These are phyloP conservation scores for Pyrrhosoma nymphula DNA, from an alignment of 2,888 invertebrate genomes.

Conservation along the genomic window DNA sequence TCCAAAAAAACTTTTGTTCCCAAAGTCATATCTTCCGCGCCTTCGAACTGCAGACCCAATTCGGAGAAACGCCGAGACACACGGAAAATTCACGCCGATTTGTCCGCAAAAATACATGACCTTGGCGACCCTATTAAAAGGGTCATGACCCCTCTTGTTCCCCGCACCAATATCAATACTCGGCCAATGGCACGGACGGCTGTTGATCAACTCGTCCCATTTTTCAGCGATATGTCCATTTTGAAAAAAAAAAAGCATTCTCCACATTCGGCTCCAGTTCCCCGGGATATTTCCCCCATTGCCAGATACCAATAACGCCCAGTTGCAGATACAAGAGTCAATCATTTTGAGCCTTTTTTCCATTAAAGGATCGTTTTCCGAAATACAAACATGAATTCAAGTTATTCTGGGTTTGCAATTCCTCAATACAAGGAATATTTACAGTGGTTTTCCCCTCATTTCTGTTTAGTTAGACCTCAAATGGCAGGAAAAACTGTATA, in stretches of 20 bases:
- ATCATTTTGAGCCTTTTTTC: too few relatives aligned
- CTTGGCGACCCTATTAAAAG: background rate
- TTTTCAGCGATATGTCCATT: background rate
- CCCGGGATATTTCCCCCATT: too few relatives aligned
- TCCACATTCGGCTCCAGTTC: too few relatives aligned
- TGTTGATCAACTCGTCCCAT: background rate
- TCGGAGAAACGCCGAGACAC: background rate
- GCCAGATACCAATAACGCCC: background rate
- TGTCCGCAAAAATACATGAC: background rate
- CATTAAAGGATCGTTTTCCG: background rate
- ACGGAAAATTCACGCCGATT: background rate
- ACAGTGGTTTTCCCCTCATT: too few relatives aligned
- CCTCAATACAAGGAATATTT: too few relatives aligned
- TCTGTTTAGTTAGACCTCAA: too few relatives aligned
- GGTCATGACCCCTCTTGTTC: background rate
- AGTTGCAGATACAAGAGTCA: background rate
- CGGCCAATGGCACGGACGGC: background rate
- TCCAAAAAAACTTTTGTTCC: background rate
- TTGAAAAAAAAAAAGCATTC: background rate
- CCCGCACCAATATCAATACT: background rate
- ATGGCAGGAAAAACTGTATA: too few relatives aligned
- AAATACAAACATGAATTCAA: background rate
- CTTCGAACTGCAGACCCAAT: background rate
- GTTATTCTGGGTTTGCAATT: too few relatives aligned
- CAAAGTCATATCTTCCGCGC: background rate